Percentiles rank a stretch among this genome's conserved stretches.
Conservation (phyloP, 2,888 invertebrate genomes). For the Meandrusa payeni region DNA sequence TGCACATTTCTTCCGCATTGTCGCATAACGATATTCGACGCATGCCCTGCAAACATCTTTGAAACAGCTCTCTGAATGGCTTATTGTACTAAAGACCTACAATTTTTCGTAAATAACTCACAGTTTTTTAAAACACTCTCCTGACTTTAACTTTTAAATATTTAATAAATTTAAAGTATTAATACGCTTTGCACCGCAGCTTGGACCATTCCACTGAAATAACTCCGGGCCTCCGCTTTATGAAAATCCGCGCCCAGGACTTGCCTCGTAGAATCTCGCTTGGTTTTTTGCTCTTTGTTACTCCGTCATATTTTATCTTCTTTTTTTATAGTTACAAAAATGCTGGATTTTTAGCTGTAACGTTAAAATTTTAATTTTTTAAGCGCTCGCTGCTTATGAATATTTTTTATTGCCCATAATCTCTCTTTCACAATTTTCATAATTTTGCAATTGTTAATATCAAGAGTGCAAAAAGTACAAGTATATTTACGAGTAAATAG, state of each 20-base stretch:
- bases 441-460: too few species aligned
- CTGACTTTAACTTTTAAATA: too few species aligned
- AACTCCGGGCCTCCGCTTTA: constrained; percentile 35
- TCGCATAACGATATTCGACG: too few species aligned
- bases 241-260: constrained; percentile 39
- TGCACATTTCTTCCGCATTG: too few species aligned
- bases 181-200: constrained; percentile 4
- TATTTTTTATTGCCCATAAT: neutral
- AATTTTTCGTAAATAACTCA: too few species aligned
- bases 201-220: constrained; percentile 18
- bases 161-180: too few species aligned
- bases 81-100: too few species aligned
- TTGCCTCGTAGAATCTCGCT: constrained; percentile 40
- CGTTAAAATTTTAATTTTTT: constrained; percentile 27
- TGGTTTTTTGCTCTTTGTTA: constrained; percentile 44
- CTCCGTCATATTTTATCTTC: constrained; percentile 35
- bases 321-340: constrained; percentile 17
- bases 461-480: too few species aligned
- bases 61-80: too few species aligned
- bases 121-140: too few species aligned
- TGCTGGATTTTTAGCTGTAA: constrained; percentile 17
- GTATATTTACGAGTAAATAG: too few species aligned
- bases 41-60: too few species aligned
- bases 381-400: constrained; percentile 4
- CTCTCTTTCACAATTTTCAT: neutral